Evolutionary conservation across 92 coral and sea anemone genomes (phyloP), one percentile per base, ranked within the genome.

Genomic region (Metridium senile): DNA sequence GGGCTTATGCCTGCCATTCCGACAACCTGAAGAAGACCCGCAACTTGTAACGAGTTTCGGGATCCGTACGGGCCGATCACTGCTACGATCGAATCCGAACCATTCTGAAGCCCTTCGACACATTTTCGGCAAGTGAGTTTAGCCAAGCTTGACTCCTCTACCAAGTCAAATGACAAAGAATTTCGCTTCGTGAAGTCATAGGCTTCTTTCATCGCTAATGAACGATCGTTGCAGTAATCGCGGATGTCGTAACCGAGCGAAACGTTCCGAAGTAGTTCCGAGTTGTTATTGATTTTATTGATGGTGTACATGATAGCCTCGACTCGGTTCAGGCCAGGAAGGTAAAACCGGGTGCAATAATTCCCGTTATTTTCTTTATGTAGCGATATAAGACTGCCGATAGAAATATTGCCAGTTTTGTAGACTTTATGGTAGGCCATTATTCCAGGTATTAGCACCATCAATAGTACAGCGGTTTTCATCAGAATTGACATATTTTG

Each of bases 171-270:
- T 1, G 62, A 66, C 10, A 46, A 70, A 27, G 52, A 39, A 59
- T 53, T 70, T 67, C 80, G 78, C 31, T 64, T 80, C 32, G 81
- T 76, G 61, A 85, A 86, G 25, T 86, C 89, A 78, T 83, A 84
- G 8, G 95, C 78, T 26, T 87, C 74, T 32, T 79, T 64, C 95
- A 90, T 90, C 6, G 95, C 89, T 22, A 83, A 62, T 39, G 80
- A 89, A 66, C 91, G 58, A 71, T 83, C 88, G 66, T 64, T 76
- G 57, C 95, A 90, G 73, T 83, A 73, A 81, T 93, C 93, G 26
- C 95, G 86, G 33, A 93, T 88, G 30, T 93, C 93, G 73, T 91
- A 93, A 16, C 98, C 98, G 20, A 93, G 89, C 0, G 79, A 62
- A 9, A 82, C 26, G n/a, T 79, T 74, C 43, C 84, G 89, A 33